Evolutionary conservation across 53 echinoderm and acorn worm species (phyloP).

Genomic region (Astropecten irregularis): DNA sequence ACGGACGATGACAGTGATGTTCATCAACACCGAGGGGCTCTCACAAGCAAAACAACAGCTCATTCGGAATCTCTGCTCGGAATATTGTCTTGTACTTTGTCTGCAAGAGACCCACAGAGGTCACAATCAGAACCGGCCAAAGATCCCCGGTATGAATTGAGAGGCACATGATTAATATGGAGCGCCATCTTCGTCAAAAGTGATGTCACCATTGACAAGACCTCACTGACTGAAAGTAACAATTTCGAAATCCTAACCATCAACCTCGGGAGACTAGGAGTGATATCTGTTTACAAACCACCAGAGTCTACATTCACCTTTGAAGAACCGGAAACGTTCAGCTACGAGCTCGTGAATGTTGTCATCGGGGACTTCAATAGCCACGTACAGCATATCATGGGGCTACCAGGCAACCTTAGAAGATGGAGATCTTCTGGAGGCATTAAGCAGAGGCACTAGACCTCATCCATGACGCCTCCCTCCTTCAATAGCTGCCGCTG

Average conservation of each 20-base stretch:
- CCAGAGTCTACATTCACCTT: slow-evolving; percentile 27
- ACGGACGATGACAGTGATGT: slow-evolving; percentile 49
- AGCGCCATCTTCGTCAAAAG: slow-evolving; percentile 26
- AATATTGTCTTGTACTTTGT: slow-evolving; percentile 26
- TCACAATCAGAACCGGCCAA: not conserved
- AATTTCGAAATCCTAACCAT: slow-evolving; percentile 34
- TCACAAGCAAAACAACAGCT: slow-evolving; percentile 30
- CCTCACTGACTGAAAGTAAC: slow-evolving; percentile 36
- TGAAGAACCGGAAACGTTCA: slow-evolving; percentile 2
- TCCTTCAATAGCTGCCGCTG: slow-evolving; percentile 63
- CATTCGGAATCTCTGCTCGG: slow-evolving; percentile 13
- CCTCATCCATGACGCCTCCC: slow-evolving; percentile 61
- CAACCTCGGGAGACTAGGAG: slow-evolving; percentile 26
- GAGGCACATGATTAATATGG: not conserved
- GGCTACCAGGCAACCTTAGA: slow-evolving; percentile 27
- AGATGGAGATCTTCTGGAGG: slow-evolving; percentile 23
- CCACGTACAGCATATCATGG: slow-evolving; percentile 35
- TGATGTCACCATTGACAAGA: not conserved
- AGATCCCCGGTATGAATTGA: not conserved
- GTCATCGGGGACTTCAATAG: slow-evolving; percentile 32
- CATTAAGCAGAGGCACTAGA: slow-evolving; percentile 10
- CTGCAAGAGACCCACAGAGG: slow-evolving; percentile 58
- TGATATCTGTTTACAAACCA: slow-evolving; percentile 47
- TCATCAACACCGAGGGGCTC: slow-evolving; percentile 26
- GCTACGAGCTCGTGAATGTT: slow-evolving; percentile 9